Percentiles rank a stretch among this genome's conserved stretches.
phyloP scores from a whole-genome alignment of 2,113 vertebrate species.

The Erythrocercus mccallii region DNA sequence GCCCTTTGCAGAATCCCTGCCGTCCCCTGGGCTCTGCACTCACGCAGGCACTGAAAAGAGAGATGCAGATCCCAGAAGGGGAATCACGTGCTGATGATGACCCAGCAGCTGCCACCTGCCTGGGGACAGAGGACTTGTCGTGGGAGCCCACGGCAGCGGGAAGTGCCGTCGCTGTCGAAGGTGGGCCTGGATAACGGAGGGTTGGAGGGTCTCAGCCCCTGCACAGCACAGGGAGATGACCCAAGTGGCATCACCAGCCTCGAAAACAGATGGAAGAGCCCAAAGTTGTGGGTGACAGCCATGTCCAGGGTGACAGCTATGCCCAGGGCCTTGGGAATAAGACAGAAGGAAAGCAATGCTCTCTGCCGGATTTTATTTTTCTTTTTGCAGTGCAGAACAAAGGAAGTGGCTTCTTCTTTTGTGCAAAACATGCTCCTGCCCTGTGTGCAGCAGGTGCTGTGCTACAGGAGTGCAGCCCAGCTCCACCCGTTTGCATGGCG shows the following conservation, averaged over 20 bases:
- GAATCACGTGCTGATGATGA: neutral
- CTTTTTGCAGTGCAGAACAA: constrained; percentile 1
- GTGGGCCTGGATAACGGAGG: neutral
- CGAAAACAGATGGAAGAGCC: rapidly evolving
- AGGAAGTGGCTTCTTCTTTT: constrained; percentile 64
- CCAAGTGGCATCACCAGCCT: neutral
- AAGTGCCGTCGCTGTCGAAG: rapidly evolving
- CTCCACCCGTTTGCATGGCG: constrained; percentile 41
- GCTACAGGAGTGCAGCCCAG: constrained; percentile 37
- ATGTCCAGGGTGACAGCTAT: rapidly evolving
- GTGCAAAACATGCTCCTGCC: constrained; percentile 49
- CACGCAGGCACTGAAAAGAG: rapidly evolving
- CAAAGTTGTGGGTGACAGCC: neutral
- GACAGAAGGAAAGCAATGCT: neutral
- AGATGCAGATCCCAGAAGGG: neutral
- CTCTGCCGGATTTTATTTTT: neutral
- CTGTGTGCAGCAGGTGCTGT: constrained; percentile 34
- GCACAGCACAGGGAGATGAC: neutral
- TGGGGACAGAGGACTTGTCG: rapidly evolving
- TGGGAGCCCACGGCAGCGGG: rapidly evolving
- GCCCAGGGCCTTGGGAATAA: neutral
- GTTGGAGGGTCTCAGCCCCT: rapidly evolving
- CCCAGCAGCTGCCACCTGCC: neutral
- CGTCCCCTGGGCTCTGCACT: rapidly evolving
- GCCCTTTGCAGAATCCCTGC: neutral